phyloP scores from a whole-genome alignment of 2,888 invertebrate species.

The Dynastes hyllus region DNA sequence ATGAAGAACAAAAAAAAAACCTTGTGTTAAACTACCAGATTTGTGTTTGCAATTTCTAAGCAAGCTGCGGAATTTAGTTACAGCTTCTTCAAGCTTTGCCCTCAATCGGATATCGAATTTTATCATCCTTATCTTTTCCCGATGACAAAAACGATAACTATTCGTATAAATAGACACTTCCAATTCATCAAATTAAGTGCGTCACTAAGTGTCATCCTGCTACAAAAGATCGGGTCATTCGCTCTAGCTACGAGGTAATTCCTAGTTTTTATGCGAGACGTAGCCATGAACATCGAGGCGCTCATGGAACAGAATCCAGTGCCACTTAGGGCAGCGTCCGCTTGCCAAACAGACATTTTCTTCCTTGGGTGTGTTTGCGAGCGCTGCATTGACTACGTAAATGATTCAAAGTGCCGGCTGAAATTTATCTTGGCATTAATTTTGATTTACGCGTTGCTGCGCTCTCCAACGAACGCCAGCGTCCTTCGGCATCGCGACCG shows the following conservation, averaged over 20 bases:
- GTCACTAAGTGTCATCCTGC: not conserved
- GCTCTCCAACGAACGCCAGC: slow-evolving; percentile 63
- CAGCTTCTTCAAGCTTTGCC: no score
- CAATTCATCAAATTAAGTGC: not conserved
- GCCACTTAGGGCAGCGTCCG: not conserved
- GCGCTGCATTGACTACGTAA: slow-evolving; percentile 59
- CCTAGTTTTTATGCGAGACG: not conserved
- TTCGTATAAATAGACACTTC: not conserved
- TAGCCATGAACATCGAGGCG: not conserved
- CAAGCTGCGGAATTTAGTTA: no score
- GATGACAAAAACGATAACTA: no score
- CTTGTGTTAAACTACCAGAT: no score
- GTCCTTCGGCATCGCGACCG: slow-evolving; percentile 67
- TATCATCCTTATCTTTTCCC: no score
- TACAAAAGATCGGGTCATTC: not conserved
- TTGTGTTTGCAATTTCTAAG: no score
- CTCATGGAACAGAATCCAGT: not conserved
- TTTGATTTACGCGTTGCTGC: slow-evolving; percentile 68
- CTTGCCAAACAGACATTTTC: not conserved
- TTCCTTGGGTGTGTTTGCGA: slow-evolving; percentile 47
- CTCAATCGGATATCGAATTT: no score
- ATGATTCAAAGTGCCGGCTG: slow-evolving; percentile 63
- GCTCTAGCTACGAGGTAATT: not conserved
- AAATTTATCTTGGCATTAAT: slow-evolving; percentile 69
- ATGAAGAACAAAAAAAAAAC: no score